Base-by-base conservation (phyloP, 2,888 invertebrate genomes). In the Sycophila texana region DNA sequence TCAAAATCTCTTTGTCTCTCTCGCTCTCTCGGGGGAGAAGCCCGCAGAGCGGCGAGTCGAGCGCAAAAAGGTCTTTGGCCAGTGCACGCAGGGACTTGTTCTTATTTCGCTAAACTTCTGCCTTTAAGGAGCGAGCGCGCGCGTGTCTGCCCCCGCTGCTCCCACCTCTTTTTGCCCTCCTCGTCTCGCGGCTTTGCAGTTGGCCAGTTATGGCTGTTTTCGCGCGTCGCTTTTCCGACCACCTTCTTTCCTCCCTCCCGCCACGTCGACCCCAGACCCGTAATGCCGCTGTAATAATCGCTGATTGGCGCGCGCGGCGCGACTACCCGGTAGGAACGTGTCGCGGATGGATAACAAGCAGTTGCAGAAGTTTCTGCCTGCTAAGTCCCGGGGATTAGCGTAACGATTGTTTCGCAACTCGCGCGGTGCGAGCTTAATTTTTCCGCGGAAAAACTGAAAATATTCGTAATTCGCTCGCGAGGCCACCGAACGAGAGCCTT, bases 201-300 rank as follows among this genome's bases (percentile, higher is more conserved):
- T 66, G 71, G 30, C 73, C 61, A 39, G 73, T 74, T 78, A 78
- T 70, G 74, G 74, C 5, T 49, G 22, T 73, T 67, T 78, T 78
- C 73, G 20, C 73, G 63, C 65, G 58, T 20, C 67, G 57, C 39
- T 65, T 68, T 47, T n/a, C 39, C 55, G 47, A 60, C 55, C 30
- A 60, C 55, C 30, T 60, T 67, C 47, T 71, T 30, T 73, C 53
- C 16, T 22, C 53, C 18, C 12, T 13, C 53, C 13, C 20, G 2
- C n/a, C 63, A 0, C 13, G n/a, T 4, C 67, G 22, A 30, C 49
- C 10, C 14, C 7, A 13, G 47, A 20, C 14, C 7, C 18, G 47
- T 30, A 53, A 68, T 68, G 61, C 61, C 39, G 63, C 39, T 16
- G 53, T 60, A 67, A 72, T 77, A 39, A 51, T 66, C 66, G 20